Conservation (phyloP, 2,797 vertebrate genomes). For the Sebastes trivittatus region DNA sequence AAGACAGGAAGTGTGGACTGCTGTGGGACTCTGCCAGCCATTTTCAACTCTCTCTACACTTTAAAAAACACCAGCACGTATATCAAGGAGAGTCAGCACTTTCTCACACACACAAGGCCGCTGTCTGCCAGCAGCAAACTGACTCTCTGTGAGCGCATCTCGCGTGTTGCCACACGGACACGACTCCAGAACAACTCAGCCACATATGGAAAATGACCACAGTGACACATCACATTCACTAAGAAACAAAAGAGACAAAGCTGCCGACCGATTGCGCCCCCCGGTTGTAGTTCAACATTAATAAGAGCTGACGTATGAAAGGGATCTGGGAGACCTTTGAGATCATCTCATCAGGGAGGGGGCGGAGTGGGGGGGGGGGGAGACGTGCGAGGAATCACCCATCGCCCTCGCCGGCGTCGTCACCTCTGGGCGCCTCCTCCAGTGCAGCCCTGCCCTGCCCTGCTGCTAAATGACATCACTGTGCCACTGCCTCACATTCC, state of each 20-base stretch:
- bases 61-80: slow-evolving; percentile 11
- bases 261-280: not conserved
- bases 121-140: slow-evolving; percentile 1
- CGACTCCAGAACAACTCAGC: slow-evolving; percentile 2
- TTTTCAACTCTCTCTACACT: slow-evolving; percentile 21
- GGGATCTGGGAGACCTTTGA: not conserved
- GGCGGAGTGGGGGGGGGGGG: not conserved
- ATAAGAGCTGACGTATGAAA: not conserved
- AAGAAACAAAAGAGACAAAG: not conserved
- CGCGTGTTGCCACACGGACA: slow-evolving; percentile 10
- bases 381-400: slow-evolving; percentile 50
- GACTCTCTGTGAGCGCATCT: slow-evolving; percentile 14
- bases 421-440: slow-evolving; percentile 50
- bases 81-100: slow-evolving; percentile 54
- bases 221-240: slow-evolving; percentile 36
- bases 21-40: slow-evolving; percentile 34
- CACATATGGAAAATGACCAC: slow-evolving; percentile 17
- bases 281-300: not conserved
- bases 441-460: slow-evolving; percentile 37
- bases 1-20: slow-evolving; percentile 57
- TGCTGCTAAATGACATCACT: slow-evolving; percentile 71
- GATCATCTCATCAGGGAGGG: not conserved
- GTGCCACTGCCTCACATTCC: slow-evolving; percentile 71
- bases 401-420: not conserved
- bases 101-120: slow-evolving; percentile 14